phyloP scores from a whole-genome alignment of 2,797 vertebrate species.

The Sciurus carolinensis region DNA sequence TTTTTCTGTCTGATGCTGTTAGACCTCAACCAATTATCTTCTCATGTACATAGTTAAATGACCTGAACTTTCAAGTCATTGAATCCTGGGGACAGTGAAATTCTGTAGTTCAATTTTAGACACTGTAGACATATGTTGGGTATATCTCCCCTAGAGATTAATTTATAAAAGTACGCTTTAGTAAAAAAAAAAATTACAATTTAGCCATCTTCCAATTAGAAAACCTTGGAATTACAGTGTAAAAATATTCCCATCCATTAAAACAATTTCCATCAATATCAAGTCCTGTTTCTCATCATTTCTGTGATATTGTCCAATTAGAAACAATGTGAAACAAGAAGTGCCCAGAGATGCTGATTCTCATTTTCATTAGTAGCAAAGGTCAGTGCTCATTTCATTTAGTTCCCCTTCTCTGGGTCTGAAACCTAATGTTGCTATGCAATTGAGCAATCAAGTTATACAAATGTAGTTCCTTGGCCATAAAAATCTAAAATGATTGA shows the following conservation, averaged over 20 bases:
- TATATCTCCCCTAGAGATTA: constrained; percentile 50
- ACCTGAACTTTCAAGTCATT: constrained; percentile 71
- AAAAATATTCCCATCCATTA: constrained; percentile 60
- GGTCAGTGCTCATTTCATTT: constrained; percentile 72
- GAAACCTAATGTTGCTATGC: constrained; percentile 38
- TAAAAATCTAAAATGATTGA: constrained; percentile 72
- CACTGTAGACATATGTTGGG: constrained; percentile 49
- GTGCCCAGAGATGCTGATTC: constrained; percentile 66
- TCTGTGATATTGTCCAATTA: constrained; percentile 75
- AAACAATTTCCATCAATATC: constrained; percentile 59
- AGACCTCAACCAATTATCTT: constrained; percentile 63
- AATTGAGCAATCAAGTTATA: constrained; percentile 66
- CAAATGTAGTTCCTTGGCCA: constrained; percentile 56
- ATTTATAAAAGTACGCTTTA: constrained; percentile 66
- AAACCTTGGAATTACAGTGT: constrained; percentile 67
- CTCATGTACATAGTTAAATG: constrained; percentile 33
- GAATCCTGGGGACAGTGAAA: constrained; percentile 41
- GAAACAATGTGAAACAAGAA: constrained; percentile 69
- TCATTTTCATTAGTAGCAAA: constrained; percentile 70
- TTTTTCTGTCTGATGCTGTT: constrained; percentile 35
- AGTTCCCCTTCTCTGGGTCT: constrained; percentile 65
- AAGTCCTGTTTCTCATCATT: constrained; percentile 65
- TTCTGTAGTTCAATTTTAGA: constrained; percentile 65
- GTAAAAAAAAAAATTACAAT: constrained; percentile 29
- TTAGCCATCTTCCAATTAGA: constrained; percentile 63